phyloP scores from a whole-genome alignment of 1,140 invertebrate genomes.

The Limonius californicus region DNA sequence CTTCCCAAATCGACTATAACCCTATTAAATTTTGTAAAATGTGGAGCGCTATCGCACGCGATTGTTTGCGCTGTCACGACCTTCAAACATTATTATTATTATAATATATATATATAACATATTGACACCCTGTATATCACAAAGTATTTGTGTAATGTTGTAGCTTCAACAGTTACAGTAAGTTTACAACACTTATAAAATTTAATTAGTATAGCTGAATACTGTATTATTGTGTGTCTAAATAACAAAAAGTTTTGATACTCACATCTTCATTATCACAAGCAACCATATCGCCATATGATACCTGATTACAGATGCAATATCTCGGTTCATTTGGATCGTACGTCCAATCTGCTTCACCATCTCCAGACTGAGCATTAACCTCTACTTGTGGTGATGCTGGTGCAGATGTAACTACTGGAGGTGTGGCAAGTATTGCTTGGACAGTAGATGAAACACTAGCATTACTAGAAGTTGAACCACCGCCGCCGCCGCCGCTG shows the following conservation, averaged over 20 bases:
- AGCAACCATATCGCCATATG: constrained; percentile 98
- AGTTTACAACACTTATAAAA: no score
- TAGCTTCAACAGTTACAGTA: no score
- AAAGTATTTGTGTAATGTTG: no score
- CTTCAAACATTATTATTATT: no score
- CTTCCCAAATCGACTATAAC: no score
- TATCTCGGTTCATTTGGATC: constrained; percentile 94
- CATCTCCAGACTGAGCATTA: constrained; percentile 31
- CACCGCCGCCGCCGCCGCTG: no score
- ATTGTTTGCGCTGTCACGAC: no score
- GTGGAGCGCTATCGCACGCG: no score
- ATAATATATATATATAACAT: no score
- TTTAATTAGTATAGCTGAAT: not conserved
- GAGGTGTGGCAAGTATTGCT: constrained; percentile 24
- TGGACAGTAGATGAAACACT: constrained; percentile 29
- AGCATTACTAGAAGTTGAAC: constrained; percentile 21
- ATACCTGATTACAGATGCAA: constrained; percentile 97
- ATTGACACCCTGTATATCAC: no score
- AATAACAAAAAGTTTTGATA: constrained; percentile 25
- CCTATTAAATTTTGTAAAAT: no score
- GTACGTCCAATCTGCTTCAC: constrained; percentile 65
- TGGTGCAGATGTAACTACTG: constrained; percentile 25
- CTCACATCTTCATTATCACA: constrained; percentile 95
- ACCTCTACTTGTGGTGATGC: constrained; percentile 33
- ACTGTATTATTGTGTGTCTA: no score